Percentiles rank a stretch among this genome's conserved stretches.
Conservation (phyloP, 2,888 invertebrate genomes). For the Philonicus albiceps region DNA sequence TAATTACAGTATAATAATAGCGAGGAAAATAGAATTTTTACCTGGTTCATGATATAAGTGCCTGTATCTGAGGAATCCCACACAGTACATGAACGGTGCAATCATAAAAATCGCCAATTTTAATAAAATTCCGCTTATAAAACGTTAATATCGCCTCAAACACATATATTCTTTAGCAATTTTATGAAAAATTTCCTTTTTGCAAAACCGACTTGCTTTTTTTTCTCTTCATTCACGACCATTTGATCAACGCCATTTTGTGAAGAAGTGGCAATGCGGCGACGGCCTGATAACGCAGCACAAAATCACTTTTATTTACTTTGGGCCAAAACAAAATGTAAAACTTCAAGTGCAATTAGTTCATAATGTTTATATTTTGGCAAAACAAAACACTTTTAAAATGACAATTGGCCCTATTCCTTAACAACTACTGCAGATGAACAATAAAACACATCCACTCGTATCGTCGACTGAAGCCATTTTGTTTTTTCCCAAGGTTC, state of each 20-base stretch:
- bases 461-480: slow-evolving; percentile 43
- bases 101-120: background rate
- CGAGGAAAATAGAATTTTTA: slow-evolving; percentile 53
- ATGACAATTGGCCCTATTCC: slow-evolving; percentile 32
- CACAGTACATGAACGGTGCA: slow-evolving; percentile 28
- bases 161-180: background rate
- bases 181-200: background rate
- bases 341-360: background rate
- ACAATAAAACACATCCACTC: slow-evolving; percentile 47
- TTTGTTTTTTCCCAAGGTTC: slow-evolving; percentile 45
- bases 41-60: slow-evolving; percentile 61
- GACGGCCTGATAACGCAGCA: slow-evolving; percentile 30
- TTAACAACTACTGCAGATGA: slow-evolving; percentile 43
- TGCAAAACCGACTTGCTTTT: background rate
- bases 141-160: background rate
- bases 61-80: slow-evolving; percentile 8
- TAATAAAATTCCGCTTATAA: background rate
- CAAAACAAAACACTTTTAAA: slow-evolving; percentile 32
- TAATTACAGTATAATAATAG: background rate
- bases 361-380: background rate
- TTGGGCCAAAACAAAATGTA: background rate
- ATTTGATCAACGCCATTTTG: slow-evolving; percentile 42
- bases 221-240: background rate
- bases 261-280: slow-evolving; percentile 34
- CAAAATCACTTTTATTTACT: slow-evolving; percentile 27